Percentiles rank a stretch among this genome's conserved stretches.
phyloP scores from a whole-genome alignment of 2,797 vertebrate genomes.

The Pseudotriccus pelzelni region DNA sequence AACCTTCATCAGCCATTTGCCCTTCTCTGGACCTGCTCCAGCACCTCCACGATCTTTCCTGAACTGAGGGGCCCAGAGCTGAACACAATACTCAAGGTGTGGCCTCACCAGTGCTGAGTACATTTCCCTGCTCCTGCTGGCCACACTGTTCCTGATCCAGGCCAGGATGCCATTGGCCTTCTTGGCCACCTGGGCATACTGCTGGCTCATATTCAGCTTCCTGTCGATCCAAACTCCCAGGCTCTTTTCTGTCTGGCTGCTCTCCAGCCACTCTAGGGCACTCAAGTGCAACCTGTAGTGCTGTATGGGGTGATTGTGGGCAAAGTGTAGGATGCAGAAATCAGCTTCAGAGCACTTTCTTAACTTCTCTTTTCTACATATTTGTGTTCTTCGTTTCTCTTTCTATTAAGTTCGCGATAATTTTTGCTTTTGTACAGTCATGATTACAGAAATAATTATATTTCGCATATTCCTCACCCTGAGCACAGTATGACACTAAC shows the following conservation, averaged over 20 bases:
- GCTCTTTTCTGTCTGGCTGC: neutral
- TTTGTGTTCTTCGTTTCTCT: neutral
- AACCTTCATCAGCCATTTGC: neutral
- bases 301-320: neutral
- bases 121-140: neutral
- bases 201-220: neutral
- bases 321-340: neutral
- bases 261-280: neutral
- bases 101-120: neutral
- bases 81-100: neutral
- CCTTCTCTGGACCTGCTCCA: neutral
- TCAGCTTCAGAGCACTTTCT: neutral
- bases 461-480: neutral
- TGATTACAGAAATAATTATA: neutral
- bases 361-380: neutral
- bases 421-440: neutral
- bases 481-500: neutral
- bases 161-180: neutral
- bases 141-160: neutral
- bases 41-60: neutral
- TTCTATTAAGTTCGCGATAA: neutral
- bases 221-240: neutral
- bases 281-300: neutral
- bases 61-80: neutral
- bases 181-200: neutral